These are phyloP conservation scores for Nibea albiflora DNA, from an alignment of 2,113 vertebrate genomes.

Conservation along the genomic window DNA sequence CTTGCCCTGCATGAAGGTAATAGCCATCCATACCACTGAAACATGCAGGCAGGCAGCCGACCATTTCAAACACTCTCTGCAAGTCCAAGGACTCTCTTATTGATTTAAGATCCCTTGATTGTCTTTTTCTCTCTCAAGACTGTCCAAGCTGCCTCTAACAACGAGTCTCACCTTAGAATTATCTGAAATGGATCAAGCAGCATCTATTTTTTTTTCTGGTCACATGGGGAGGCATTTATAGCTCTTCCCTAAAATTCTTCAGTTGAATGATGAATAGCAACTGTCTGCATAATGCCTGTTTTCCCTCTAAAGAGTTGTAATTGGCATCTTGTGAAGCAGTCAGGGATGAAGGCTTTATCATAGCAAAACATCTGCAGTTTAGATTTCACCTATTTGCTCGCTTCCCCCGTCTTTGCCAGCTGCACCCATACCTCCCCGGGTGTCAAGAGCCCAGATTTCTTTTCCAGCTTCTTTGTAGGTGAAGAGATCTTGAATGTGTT, in stretches of 20 bases:
- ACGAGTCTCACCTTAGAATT: conserved; percentile 13
- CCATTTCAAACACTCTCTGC: conserved; percentile 36
- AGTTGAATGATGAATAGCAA: conserved; percentile 58
- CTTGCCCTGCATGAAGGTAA: conserved; percentile 37
- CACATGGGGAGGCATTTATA: conserved; percentile 47
- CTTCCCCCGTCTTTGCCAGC: conserved; percentile 58
- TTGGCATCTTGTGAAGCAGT: conserved; percentile 46
- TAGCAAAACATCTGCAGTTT: conserved; percentile 72
- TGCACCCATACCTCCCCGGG: conserved; percentile 54
- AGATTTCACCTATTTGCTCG: conserved; percentile 52
- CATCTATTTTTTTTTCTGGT: conserved; percentile 29
- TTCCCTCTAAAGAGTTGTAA: conserved; percentile 64
- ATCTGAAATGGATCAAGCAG: conserved; percentile 64
- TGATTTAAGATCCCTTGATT: conserved; percentile 49
- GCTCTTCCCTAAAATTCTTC: conserved; percentile 59
- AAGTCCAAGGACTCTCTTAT: conserved; percentile 54
- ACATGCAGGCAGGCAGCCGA: conserved; percentile 36
- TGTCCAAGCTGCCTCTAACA: conserved; percentile 22
- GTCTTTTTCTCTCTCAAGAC: conserved; percentile 39
- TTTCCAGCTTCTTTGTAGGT: conserved; percentile 57
- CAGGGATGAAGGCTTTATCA: conserved; percentile 48
- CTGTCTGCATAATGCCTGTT: conserved; percentile 53
- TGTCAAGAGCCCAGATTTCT: conserved; percentile 46
- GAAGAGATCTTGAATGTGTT: conserved; percentile 62
- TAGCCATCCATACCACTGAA: conserved; percentile 25